phyloP scores from a whole-genome alignment of 2,888 invertebrate genomes.

The Ochlodes sylvanus region DNA sequence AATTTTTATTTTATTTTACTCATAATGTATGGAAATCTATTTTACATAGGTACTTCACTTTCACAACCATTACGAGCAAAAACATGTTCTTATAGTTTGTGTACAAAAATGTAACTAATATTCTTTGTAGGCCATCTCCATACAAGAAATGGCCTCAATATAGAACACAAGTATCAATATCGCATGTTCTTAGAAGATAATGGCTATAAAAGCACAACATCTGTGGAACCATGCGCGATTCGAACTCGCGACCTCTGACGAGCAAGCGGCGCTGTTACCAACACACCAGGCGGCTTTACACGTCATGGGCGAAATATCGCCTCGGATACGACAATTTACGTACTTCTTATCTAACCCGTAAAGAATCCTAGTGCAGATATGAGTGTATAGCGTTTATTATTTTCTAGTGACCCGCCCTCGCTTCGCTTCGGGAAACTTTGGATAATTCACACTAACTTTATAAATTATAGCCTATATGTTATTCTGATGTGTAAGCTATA shows the following conservation, averaged over 20 bases:
- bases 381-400: too few relatives aligned
- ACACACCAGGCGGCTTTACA: conserved; percentile 44
- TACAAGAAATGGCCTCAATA: conserved; percentile 52
- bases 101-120: conserved; percentile 43
- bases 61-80: too few relatives aligned
- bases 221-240: conserved; percentile 77
- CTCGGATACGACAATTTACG: conserved; percentile 1
- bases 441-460: too few relatives aligned
- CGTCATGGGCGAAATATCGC: conserved; percentile 41
- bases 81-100: not conserved
- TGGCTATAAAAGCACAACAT: conserved; percentile 62
- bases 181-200: conserved; percentile 78
- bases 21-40: too few relatives aligned
- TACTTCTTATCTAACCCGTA: too few relatives aligned
- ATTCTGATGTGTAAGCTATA: too few relatives aligned
- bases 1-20: too few relatives aligned
- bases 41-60: too few relatives aligned
- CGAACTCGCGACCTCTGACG: conserved; percentile 55
- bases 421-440: too few relatives aligned
- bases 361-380: too few relatives aligned
- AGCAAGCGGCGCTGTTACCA: conserved; percentile 17
- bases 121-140: conserved; percentile 47
- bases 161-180: conserved; percentile 58
- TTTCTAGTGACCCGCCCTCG: too few relatives aligned
- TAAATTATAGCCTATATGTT: too few relatives aligned